Evolutionary conservation across 2,888 invertebrate species (phyloP).

Genomic region (Stenchaetothrips biformis): DNA sequence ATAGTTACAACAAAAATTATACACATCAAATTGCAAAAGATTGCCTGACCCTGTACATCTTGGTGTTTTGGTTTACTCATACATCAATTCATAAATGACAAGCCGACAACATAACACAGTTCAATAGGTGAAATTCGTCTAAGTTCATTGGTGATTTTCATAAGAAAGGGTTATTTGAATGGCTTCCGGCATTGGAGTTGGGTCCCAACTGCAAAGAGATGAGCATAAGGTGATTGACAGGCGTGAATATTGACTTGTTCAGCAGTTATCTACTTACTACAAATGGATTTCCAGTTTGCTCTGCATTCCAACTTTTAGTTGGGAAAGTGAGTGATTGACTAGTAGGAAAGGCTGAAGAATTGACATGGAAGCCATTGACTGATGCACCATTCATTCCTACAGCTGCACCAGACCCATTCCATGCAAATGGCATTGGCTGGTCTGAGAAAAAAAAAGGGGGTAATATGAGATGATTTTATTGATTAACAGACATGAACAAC

Average conservation of each 20-base stretch:
- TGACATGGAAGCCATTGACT: slow-evolving; percentile 6
- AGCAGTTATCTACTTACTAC: slow-evolving; percentile 42
- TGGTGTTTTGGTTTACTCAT: neutral
- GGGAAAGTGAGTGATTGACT: slow-evolving; percentile 40
- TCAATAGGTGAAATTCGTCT: neutral
- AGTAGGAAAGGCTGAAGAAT: slow-evolving; percentile 35
- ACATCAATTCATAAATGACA: neutral
- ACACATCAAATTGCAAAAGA: neutral
- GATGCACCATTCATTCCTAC: slow-evolving; percentile 26
- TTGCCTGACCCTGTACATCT: neutral
- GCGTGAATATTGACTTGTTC: neutral
- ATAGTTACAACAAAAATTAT: neutral
- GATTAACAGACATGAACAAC: slow-evolving; percentile 18
- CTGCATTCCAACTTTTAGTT: slow-evolving; percentile 38
- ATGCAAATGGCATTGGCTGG: slow-evolving; percentile 36
- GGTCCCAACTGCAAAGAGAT: slow-evolving; percentile 44
- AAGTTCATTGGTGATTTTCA: slow-evolving; percentile 42
- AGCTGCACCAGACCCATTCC: slow-evolving; percentile 36
- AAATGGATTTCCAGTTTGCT: slow-evolving; percentile 46
- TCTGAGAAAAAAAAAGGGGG: slow-evolving; percentile 33
- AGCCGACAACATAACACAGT: neutral
- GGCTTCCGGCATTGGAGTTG: slow-evolving; percentile 44
- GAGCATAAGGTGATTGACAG: slow-evolving; percentile 21
- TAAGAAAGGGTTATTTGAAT: slow-evolving; percentile 58
- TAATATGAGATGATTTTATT: neutral